A percentile compares a stretch with the other conserved stretches of the same genome.
These are phyloP conservation scores for Gandaritis pyraliata DNA, from an alignment of 2,888 invertebrate genomes.

Conservation along the genomic window DNA sequence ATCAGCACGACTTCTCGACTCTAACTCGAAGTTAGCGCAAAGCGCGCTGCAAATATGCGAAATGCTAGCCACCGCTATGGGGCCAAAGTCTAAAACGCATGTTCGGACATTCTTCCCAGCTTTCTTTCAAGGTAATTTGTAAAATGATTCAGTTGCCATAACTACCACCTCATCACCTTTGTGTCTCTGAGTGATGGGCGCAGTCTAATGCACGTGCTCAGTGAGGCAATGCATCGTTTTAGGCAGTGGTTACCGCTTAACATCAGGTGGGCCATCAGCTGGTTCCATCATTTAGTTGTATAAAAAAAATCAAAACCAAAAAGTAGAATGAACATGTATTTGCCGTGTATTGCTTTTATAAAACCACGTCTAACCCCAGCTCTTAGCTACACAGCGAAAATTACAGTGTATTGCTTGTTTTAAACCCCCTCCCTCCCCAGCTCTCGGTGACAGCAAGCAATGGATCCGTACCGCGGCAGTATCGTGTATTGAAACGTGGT, in stretches of 20 bases:
- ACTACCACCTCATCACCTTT: too few relatives aligned
- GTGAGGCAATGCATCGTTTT: too few relatives aligned
- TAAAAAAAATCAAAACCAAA: too few relatives aligned
- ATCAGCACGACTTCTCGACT: slow-evolving; percentile 91
- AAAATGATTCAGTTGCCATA: too few relatives aligned
- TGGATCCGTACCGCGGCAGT: slow-evolving; percentile 92
- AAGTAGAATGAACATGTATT: too few relatives aligned
- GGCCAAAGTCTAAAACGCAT: slow-evolving; percentile 90
- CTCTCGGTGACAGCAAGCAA: slow-evolving; percentile 89
- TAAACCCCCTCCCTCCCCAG: slow-evolving; percentile 50
- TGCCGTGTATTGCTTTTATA: too few relatives aligned
- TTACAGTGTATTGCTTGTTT: slow-evolving; percentile 1
- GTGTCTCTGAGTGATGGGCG: too few relatives aligned
- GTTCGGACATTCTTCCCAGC: slow-evolving; percentile 93
- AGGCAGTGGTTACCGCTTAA: too few relatives aligned
- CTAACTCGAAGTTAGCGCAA: slow-evolving; percentile 96
- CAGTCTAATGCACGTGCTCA: too few relatives aligned
- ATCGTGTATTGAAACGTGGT: slow-evolving; percentile 94
- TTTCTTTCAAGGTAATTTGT: slow-evolving; percentile 91
- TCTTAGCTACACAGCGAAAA: neutral
- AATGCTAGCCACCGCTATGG: slow-evolving; percentile 92
- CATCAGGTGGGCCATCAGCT: too few relatives aligned
- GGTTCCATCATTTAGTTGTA: too few relatives aligned
- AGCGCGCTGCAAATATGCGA: slow-evolving; percentile 93
- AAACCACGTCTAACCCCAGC: too few relatives aligned